Percentiles rank a stretch among this genome's conserved stretches.
Evolutionary conservation across 2,797 vertebrate species (phyloP).

Genomic region (Rhinogobio ventralis): DNA sequence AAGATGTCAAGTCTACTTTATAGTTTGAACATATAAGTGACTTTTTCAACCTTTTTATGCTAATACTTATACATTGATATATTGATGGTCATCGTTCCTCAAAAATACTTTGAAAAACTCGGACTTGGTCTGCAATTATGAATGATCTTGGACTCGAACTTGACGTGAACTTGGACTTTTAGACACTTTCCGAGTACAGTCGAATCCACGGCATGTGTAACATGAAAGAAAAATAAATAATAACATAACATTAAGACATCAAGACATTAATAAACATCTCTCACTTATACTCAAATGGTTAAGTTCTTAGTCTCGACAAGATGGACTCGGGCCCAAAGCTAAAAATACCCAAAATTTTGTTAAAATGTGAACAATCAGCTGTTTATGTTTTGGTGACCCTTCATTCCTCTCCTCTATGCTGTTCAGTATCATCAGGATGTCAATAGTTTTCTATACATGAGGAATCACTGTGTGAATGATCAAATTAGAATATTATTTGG

Average conservation of each 20-base stretch:
- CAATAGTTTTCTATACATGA: background rate
- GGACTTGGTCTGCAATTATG: no score
- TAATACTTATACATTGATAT: background rate
- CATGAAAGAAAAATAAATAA: background rate
- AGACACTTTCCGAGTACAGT: background rate
- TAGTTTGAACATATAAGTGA: background rate
- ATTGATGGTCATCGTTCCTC: background rate
- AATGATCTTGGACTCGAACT: background rate
- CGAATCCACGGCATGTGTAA: background rate
- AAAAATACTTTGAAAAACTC: background rate
- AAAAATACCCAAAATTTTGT: background rate
- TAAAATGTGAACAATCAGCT: background rate
- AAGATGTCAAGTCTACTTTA: background rate
- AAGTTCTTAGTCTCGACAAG: background rate
- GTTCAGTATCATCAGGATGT: background rate
- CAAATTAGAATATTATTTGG: conserved; percentile 33
- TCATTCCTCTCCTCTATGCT: background rate
- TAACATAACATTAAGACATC: background rate
- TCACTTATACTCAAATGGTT: background rate
- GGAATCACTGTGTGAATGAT: conserved; percentile 44
- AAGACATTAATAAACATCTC: background rate
- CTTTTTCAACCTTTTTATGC: background rate
- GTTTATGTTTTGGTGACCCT: background rate
- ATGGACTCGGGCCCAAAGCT: background rate
- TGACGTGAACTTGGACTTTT: background rate